These are phyloP conservation scores for Acleris sparsana DNA, from an alignment of 2,888 invertebrate genomes.

Conservation along the genomic window DNA sequence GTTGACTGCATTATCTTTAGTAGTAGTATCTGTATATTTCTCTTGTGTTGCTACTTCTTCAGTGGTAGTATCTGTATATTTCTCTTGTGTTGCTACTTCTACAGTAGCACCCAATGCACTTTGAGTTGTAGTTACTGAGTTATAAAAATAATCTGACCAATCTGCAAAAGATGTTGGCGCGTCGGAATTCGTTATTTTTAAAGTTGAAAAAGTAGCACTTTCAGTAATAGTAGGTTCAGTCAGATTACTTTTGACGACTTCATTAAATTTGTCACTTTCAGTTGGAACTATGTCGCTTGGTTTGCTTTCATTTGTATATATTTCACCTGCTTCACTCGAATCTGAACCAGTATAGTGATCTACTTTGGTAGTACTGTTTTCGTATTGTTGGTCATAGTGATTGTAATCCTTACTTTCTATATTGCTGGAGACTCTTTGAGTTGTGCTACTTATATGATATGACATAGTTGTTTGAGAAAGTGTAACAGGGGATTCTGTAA, in stretches of 20 bases:
- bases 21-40: not conserved
- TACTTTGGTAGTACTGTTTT: not conserved
- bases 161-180: not conserved
- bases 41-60: not conserved
- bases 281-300: constrained; percentile 1
- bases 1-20: not conserved
- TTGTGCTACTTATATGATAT: not conserved
- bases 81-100: not conserved
- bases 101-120: not conserved
- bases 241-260: not conserved
- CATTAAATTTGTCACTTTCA: constrained; percentile 2
- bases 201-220: not conserved
- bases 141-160: not conserved
- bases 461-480: not conserved
- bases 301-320: not conserved
- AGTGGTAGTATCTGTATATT: too few relatives aligned
- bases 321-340: constrained; percentile 2
- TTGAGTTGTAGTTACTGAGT: not conserved
- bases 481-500: not conserved
- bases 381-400: not conserved
- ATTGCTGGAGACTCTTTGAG: not conserved
- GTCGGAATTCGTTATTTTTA: constrained; percentile 1
- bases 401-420: not conserved
- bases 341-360: not conserved
- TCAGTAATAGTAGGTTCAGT: constrained; percentile 6